Conservation (phyloP, 2,113 vertebrate genomes). For the Tupaia chinensis region DNA sequence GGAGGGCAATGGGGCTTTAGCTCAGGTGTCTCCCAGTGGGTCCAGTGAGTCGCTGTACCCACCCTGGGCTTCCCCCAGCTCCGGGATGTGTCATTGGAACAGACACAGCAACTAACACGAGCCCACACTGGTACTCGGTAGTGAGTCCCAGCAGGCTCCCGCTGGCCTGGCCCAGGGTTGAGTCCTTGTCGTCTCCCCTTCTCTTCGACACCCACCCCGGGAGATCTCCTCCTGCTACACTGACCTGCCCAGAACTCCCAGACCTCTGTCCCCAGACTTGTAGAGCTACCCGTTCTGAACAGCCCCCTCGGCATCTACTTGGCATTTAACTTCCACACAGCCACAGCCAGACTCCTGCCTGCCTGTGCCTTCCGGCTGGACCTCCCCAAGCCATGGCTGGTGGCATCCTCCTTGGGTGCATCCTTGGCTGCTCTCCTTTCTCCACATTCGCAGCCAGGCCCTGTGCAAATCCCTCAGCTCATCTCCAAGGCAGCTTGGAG, state of each 20-base stretch:
- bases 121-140: accelerated
- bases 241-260: neutral
- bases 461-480: neutral
- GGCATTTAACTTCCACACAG: neutral
- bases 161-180: neutral
- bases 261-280: neutral
- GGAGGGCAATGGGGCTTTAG: too few relatives aligned
- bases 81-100: accelerated
- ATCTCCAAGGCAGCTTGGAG: accelerated
- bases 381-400: neutral
- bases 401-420: accelerated
- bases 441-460: neutral
- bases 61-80: too few relatives aligned
- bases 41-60: neutral
- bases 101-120: neutral
- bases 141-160: neutral
- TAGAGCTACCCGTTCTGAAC: neutral
- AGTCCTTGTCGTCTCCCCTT: neutral
- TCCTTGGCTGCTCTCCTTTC: too few relatives aligned
- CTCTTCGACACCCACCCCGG: neutral
- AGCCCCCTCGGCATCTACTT: neutral
- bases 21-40: neutral
- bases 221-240: neutral
- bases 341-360: neutral
- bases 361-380: neutral